These are phyloP conservation scores for Hiodon tergisus DNA, from an alignment of 2,113 vertebrate genomes.

Conservation along the genomic window DNA sequence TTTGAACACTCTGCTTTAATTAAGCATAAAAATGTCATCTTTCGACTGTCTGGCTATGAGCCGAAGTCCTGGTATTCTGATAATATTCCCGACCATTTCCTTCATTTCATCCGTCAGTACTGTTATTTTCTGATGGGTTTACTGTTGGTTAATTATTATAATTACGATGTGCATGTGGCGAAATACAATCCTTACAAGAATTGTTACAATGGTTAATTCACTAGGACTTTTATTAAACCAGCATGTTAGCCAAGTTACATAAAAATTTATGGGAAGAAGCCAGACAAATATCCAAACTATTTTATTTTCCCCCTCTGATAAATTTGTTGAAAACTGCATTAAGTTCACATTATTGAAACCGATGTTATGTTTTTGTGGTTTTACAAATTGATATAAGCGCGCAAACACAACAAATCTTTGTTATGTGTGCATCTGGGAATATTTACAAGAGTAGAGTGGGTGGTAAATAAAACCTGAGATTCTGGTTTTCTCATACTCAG, in stretches of 20 bases:
- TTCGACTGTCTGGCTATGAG: background rate
- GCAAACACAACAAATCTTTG: background rate
- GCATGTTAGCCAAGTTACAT: too few species aligned
- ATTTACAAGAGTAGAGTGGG: constrained; percentile 29
- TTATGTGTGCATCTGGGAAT: background rate
- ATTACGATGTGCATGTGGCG: background rate
- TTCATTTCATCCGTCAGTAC: background rate
- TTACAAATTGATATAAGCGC: background rate
- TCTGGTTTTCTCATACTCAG: constrained; percentile 29
- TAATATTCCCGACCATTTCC: background rate
- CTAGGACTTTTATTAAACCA: too few species aligned
- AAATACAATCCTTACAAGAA: background rate
- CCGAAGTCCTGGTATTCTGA: background rate
- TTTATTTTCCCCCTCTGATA: too few species aligned
- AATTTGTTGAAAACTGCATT: too few species aligned
- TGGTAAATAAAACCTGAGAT: constrained; percentile 26
- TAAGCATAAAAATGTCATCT: background rate
- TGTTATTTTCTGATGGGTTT: background rate
- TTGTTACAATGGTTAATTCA: background rate
- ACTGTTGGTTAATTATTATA: background rate
- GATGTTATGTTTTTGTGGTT: background rate
- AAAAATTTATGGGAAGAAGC: too few species aligned
- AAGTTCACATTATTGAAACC: background rate
- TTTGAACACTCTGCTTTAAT: background rate
- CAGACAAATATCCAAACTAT: too few species aligned